These are phyloP conservation scores for Sphenopsis melanotis DNA, from an alignment of 2,797 vertebrate species.

Conservation along the genomic window DNA sequence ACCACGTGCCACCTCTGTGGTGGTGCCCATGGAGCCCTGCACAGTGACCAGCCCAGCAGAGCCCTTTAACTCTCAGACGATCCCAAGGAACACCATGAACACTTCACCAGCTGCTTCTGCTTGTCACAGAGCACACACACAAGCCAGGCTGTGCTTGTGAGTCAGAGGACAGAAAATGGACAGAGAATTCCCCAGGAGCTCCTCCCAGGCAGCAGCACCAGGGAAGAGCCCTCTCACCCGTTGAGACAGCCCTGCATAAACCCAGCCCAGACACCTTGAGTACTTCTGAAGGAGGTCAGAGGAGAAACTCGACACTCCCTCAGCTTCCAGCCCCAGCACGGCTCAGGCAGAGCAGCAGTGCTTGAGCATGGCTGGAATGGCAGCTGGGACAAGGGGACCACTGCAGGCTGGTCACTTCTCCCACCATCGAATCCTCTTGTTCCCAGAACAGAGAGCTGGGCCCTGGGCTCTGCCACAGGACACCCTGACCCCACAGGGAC, in stretches of 20 bases:
- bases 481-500: not conserved
- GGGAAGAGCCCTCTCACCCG: not conserved
- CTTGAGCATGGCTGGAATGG: not conserved
- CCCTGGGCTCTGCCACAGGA: not conserved
- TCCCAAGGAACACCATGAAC: not conserved
- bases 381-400: not conserved
- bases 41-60: not conserved
- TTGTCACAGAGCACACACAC: not conserved
- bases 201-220: not conserved
- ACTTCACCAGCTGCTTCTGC: not conserved
- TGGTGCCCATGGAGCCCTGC: not conserved
- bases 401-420: not conserved
- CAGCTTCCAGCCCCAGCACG: not conserved
- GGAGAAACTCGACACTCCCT: not conserved
- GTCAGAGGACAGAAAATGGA: not conserved
- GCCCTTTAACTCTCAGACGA: not conserved
- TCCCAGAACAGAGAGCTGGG: not conserved
- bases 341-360: not conserved
- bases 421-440: not conserved
- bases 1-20: accelerated
- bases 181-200: not conserved
- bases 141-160: not conserved
- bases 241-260: not conserved
- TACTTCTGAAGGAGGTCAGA: not conserved
- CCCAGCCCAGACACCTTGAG: not conserved